phyloP scores from a whole-genome alignment of 2,113 vertebrate genomes.

The Elephantulus edwardii region DNA sequence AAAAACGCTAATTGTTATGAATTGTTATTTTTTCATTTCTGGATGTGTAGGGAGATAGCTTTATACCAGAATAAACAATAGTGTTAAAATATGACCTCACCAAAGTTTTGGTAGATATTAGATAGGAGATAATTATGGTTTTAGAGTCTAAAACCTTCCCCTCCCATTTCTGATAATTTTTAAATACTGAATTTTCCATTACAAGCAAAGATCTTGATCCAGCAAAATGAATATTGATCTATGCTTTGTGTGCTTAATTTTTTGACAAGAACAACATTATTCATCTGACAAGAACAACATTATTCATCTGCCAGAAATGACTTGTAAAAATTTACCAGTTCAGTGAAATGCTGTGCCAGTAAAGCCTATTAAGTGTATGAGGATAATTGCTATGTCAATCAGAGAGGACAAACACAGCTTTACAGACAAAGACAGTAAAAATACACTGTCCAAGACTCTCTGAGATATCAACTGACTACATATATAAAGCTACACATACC shows the following conservation, averaged over 20 bases:
- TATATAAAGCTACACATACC: neutral
- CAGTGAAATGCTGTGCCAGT: neutral
- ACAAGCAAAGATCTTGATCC: neutral
- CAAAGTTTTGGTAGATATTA: neutral
- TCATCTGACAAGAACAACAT: neutral
- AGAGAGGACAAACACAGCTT: neutral
- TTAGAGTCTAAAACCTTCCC: neutral
- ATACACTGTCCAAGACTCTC: neutral
- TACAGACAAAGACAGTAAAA: neutral
- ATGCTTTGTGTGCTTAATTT: neutral
- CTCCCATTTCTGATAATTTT: neutral
- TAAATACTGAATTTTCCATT: neutral
- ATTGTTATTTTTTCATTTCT: neutral
- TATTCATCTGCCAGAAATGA: neutral
- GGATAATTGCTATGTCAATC: slow-evolving; percentile 17
- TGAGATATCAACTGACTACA: neutral
- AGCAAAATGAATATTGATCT: neutral
- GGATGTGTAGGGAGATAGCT: neutral
- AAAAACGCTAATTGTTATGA: neutral
- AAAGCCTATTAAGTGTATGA: neutral
- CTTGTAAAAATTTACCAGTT: neutral
- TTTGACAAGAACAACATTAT: neutral
- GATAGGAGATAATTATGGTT: neutral
- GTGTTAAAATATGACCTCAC: neutral
- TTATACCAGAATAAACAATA: neutral